Conservation (phyloP, 2,113 vertebrate species). For the Eira barbara region DNA sequence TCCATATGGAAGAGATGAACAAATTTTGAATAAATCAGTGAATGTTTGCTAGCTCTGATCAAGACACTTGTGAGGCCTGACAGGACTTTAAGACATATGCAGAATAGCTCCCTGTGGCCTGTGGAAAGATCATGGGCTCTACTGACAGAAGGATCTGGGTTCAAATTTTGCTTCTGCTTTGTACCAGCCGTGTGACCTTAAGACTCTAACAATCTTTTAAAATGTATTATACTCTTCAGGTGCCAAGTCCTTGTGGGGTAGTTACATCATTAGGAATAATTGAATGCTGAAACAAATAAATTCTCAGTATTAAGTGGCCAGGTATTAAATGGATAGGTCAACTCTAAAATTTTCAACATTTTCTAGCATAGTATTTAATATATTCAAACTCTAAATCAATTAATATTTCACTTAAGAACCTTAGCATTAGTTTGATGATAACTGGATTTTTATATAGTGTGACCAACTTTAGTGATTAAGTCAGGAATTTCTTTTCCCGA, state of each 20-base stretch:
- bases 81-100: background rate
- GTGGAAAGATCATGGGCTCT: background rate
- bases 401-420: slow-evolving; percentile 1
- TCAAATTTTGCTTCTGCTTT: slow-evolving; percentile 24
- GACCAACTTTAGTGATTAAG: background rate
- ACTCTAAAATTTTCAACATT: slow-evolving; percentile 10
- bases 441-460: background rate
- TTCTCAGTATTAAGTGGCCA: background rate
- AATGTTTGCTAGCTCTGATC: slow-evolving; percentile 32
- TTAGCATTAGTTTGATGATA: background rate
- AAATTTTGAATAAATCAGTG: slow-evolving; percentile 57
- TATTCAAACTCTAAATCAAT: background rate
- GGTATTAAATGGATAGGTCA: background rate
- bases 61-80: slow-evolving; percentile 8
- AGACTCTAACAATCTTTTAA: background rate
- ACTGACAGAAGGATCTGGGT: background rate
- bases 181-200: background rate
- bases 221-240: background rate
- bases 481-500: background rate
- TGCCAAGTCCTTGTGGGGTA: background rate
- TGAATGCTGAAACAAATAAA: background rate
- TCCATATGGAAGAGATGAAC: slow-evolving; percentile 66
- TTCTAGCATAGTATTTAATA: background rate
- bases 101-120: background rate
- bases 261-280: background rate